These are phyloP conservation scores for Heliothis peltigera DNA, from an alignment of 2,888 invertebrate species.

Conservation along the genomic window DNA sequence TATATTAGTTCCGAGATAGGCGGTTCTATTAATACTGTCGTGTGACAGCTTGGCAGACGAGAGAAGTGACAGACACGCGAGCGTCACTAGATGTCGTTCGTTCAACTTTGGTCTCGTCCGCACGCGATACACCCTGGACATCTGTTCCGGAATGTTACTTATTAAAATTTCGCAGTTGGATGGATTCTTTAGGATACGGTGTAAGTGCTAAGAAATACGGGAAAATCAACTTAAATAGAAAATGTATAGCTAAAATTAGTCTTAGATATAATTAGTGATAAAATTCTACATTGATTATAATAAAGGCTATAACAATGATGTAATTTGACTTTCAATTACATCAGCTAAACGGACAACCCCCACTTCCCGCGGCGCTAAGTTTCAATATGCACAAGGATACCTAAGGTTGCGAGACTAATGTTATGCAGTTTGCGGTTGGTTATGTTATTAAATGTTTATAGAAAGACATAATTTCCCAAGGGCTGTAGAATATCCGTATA, in stretches of 20 bases:
- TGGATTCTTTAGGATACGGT: constrained; percentile 8
- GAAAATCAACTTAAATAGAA: not conserved
- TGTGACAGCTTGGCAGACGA: constrained; percentile 15
- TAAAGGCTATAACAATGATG: constrained; percentile 42
- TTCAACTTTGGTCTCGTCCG: constrained; percentile 43
- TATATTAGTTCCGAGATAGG: constrained; percentile 34
- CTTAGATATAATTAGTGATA: constrained; percentile 11
- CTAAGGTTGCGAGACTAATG: not conserved
- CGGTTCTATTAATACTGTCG: constrained; percentile 34
- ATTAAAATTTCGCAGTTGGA: constrained; percentile 40
- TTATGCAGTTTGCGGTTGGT: not conserved
- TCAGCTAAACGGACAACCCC: constrained; percentile 40
- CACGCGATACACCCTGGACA: constrained; percentile 8
- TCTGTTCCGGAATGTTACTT: constrained; percentile 28
- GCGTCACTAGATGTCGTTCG: constrained; percentile 21
- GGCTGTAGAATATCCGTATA: too few species aligned
- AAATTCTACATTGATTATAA: constrained; percentile 14
- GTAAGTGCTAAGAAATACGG: not conserved
- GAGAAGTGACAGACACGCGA: constrained; percentile 11
- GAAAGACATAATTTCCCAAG: too few species aligned
- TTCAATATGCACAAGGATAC: constrained; percentile 31
- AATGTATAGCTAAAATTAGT: not conserved
- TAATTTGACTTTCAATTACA: constrained; percentile 59
- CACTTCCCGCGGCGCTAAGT: constrained; percentile 26
- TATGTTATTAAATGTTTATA: too few species aligned